Evolutionary conservation across 2,797 vertebrate genomes (phyloP), one percentile per base, ranked within the genome.

Genomic region (Chelmon rostratus): DNA sequence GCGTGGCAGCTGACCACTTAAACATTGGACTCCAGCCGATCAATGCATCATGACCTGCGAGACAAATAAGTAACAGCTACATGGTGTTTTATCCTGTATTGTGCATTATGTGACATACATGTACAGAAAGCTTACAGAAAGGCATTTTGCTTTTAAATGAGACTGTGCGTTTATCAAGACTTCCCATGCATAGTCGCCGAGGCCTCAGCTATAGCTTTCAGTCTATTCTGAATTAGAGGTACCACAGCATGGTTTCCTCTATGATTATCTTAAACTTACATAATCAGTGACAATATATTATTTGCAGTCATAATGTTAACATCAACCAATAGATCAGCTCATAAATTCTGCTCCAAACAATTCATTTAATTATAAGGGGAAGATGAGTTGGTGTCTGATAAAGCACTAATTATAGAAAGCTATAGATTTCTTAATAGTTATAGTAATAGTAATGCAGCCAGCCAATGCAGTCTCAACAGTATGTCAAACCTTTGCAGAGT

Each of bases 21-120:
- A 74, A 73, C 66, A 49, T 31, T 74, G 82, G 82, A 90, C 88
- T 78, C 84, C 65, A 82, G 42, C 21, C 85, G 84, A 88, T 89
- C 88, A 87, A 88, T 89, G 73, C 8, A 4, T 42, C 18, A 35
- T 69, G 23, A 78, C 59, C n/a, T 59, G 31, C 80, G 52, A 57
- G 23, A 71, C 47, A 21, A 59, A 47, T 65, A 28, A 80, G 23
- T 63, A 58, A 81, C 68, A 62, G 52, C 12, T n/a, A 4, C 54
- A 25, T 49, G 35, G 21, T 59, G 50, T 49, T 64, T 68, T 2
- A 61, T 19, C 2, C 31, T 44, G 23, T 19, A 15, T 16, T 52
- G 23, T 42, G 3, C 25, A 3, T 18, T 16, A 10, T 65, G 6
- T 16, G 33, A 3, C 13, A n/a, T 12, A 19, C 19, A 49, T 5